phyloP scores from a whole-genome alignment of 2,113 vertebrate genomes.

The Mus spicilegus region DNA sequence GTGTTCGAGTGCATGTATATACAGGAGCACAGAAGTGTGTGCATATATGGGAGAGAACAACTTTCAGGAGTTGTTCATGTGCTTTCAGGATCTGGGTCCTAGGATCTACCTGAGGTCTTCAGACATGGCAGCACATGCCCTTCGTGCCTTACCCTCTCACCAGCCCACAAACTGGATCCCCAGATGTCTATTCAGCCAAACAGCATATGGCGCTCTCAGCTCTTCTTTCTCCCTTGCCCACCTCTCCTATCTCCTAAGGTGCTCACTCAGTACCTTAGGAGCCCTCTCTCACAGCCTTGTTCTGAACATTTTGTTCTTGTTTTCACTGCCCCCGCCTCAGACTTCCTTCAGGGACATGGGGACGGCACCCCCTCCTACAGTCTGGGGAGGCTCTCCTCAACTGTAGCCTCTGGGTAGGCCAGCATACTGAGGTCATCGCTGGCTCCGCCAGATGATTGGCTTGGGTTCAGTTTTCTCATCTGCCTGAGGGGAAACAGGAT shows the following conservation, averaged over 20 bases:
- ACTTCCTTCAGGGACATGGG: slow-evolving; percentile 17
- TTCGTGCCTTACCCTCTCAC: too few relatives aligned
- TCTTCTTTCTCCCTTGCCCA: too few relatives aligned
- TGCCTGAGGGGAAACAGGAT: slow-evolving; percentile 69
- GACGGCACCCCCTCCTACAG: slow-evolving; percentile 63
- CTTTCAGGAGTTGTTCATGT: not conserved
- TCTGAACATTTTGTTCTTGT: slow-evolving; percentile 74
- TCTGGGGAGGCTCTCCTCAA: slow-evolving; percentile 66
- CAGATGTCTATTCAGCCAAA: not conserved
- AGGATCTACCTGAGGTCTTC: not conserved
- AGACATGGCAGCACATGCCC: not conserved
- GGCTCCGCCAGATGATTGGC: slow-evolving; percentile 72
- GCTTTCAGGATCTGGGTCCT: not conserved
- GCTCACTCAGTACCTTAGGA: not conserved
- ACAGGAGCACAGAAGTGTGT: not conserved
- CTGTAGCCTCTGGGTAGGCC: not conserved
- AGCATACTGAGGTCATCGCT: slow-evolving; percentile 67
- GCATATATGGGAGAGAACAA: not conserved
- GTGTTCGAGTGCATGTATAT: not conserved
- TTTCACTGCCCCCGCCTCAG: slow-evolving; percentile 27
- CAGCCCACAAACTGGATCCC: not conserved
- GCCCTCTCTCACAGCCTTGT: not conserved
- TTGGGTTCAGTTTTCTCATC: slow-evolving; percentile 67
- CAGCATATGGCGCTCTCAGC: not conserved
- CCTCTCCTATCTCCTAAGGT: not conserved